These are phyloP conservation scores for Cololabis saira DNA, from an alignment of 2,113 vertebrate genomes.

Conservation along the genomic window DNA sequence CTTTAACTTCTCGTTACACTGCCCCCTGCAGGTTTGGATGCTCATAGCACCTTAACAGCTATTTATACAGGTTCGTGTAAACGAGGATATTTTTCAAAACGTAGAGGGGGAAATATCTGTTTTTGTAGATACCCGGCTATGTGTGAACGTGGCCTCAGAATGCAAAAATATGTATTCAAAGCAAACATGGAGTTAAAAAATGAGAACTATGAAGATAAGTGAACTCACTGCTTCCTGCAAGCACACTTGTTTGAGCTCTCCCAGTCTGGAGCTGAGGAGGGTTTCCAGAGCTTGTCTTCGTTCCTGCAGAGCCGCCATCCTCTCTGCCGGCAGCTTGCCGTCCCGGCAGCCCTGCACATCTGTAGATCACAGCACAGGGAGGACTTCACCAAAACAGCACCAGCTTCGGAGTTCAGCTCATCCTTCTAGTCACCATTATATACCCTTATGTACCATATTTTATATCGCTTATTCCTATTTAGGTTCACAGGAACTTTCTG, in stretches of 20 bases:
- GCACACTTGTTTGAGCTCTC: constrained; percentile 88
- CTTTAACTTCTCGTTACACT: no score
- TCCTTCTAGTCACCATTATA: no score
- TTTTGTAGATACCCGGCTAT: no score
- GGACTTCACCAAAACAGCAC: background rate
- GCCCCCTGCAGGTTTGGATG: no score
- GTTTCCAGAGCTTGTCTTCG: constrained; percentile 85
- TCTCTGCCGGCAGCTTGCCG: constrained; percentile 84
- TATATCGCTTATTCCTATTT: no score
- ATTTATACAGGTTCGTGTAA: no score
- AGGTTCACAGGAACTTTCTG: no score
- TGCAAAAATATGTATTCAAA: background rate
- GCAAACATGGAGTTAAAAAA: background rate
- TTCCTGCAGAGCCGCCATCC: constrained; percentile 84
- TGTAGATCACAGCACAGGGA: constrained; percentile 33
- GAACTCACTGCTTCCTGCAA: constrained; percentile 88
- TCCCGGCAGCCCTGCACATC: constrained; percentile 79
- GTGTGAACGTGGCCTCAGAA: no score
- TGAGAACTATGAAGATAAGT: background rate
- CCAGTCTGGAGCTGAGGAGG: constrained; percentile 84
- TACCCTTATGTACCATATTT: no score
- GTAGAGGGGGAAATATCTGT: no score
- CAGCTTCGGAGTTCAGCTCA: background rate
- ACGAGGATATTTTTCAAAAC: no score
- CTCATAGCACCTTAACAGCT: no score